Evolutionary conservation across 2,797 vertebrate genomes (phyloP).

Genomic region (Lates japonicus): DNA sequence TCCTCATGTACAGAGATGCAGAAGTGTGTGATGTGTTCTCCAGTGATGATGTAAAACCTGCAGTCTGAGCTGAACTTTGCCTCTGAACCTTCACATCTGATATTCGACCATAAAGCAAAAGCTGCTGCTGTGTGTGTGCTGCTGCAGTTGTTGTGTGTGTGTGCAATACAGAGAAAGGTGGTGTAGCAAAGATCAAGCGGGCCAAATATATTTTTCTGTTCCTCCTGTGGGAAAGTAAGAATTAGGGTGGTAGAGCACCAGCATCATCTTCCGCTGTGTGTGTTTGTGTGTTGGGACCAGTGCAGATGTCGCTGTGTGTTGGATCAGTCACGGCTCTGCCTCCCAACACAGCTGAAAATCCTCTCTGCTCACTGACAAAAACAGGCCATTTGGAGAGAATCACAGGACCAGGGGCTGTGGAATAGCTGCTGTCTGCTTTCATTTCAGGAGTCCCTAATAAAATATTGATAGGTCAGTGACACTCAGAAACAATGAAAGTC

Average conservation of each 20-base stretch:
- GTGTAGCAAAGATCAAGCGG: conserved; percentile 16
- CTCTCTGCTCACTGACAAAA: conserved; percentile 56
- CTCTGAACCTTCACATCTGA: conserved; percentile 3
- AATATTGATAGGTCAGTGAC: conserved; percentile 49
- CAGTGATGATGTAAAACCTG: conserved; percentile 33
- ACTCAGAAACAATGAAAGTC: background rate
- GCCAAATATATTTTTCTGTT: conserved; percentile 45
- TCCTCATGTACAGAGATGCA: background rate
- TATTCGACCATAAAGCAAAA: conserved; percentile 35
- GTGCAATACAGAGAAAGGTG: conserved; percentile 11
- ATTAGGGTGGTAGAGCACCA: conserved; percentile 25
- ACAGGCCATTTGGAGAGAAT: conserved; percentile 60
- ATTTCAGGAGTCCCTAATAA: conserved; percentile 45
- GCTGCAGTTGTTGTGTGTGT: conserved; percentile 13
- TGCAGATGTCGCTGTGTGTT: conserved; percentile 64
- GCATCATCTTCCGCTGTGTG: conserved; percentile 23
- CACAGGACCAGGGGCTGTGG: conserved; percentile 36
- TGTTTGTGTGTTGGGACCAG: conserved; percentile 48
- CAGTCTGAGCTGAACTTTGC: conserved; percentile 16
- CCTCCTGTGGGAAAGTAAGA: conserved; percentile 4
- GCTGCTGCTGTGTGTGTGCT: background rate
- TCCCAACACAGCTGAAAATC: conserved; percentile 64
- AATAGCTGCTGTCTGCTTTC: conserved; percentile 45
- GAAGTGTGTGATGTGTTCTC: conserved; percentile 1
- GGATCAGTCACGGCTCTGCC: conserved; percentile 68